A percentile compares a stretch with the other conserved stretches of the same genome.
Conservation (phyloP, 2,888 invertebrate species). For the Drosophila infuscata region DNA sequence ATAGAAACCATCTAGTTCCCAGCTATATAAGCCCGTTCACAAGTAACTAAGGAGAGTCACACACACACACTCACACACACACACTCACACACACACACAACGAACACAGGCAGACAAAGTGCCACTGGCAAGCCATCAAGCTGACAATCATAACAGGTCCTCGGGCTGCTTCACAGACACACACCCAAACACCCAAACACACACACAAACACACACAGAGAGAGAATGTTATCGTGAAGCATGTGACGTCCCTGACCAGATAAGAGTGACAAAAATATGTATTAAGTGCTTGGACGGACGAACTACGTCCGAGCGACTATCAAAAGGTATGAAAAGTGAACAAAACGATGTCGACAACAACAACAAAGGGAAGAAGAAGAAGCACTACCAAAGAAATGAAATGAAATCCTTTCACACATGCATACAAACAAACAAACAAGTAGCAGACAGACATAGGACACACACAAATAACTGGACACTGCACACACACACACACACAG, state of each 20-base stretch:
- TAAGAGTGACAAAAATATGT: slow-evolving; percentile 80
- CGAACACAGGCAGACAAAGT: slow-evolving; percentile 2
- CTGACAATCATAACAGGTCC: slow-evolving; percentile 70
- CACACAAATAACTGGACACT: slow-evolving; percentile 32
- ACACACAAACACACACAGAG: slow-evolving; percentile 36
- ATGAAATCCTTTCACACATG: slow-evolving; percentile 75
- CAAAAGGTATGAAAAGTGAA: slow-evolving; percentile 64
- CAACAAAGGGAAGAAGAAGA: slow-evolving; percentile 34
- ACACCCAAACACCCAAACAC: not conserved
- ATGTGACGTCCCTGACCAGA: slow-evolving; percentile 70
- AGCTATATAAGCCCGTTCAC: slow-evolving; percentile 63
- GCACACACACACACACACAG: not conserved
- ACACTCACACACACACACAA: not conserved
- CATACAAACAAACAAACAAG: slow-evolving; percentile 21
- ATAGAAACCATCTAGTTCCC: slow-evolving; percentile 25
- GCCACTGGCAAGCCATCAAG: slow-evolving; percentile 53
- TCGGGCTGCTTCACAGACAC: slow-evolving; percentile 31
- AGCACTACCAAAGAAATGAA: slow-evolving; percentile 68
- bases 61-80: not conserved
- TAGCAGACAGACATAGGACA: slow-evolving; percentile 14
- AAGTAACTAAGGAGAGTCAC: slow-evolving; percentile 29
- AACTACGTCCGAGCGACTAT: slow-evolving; percentile 28
- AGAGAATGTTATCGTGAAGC: slow-evolving; percentile 69
- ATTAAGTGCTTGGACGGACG: slow-evolving; percentile 68
- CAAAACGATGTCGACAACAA: slow-evolving; percentile 56